phyloP scores from a whole-genome alignment of 2,797 vertebrate species.

The Limnodromus scolopaceus region DNA sequence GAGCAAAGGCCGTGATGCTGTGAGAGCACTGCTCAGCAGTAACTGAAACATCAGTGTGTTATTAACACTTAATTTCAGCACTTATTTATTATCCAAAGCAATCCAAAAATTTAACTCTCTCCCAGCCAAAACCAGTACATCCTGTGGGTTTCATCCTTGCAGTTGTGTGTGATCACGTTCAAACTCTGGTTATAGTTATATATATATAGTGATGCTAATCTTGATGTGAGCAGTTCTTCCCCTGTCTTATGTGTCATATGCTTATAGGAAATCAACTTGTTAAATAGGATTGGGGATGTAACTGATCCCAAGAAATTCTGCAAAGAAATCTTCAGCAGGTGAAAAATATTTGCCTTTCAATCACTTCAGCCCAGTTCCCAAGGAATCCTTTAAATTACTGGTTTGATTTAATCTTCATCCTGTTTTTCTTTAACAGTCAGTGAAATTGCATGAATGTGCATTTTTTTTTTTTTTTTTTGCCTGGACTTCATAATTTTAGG shows the following conservation, averaged over 20 bases:
- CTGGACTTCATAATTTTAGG: neutral
- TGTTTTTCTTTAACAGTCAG: neutral
- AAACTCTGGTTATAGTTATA: neutral
- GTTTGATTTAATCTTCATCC: neutral
- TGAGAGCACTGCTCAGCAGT: neutral
- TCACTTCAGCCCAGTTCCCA: neutral
- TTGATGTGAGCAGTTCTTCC: neutral
- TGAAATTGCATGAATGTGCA: neutral
- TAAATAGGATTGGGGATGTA: neutral
- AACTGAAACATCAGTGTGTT: neutral
- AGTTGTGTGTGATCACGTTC: neutral
- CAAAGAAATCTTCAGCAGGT: neutral
- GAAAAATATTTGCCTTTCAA: neutral
- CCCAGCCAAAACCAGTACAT: neutral
- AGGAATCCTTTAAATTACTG: neutral
- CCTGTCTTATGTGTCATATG: neutral
- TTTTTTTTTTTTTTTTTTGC: rapidly evolving
- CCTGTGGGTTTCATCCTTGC: neutral
- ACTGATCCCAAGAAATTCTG: neutral
- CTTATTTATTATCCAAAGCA: too few species aligned
- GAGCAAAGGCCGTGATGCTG: neutral
- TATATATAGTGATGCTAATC: neutral
- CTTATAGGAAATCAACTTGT: neutral
- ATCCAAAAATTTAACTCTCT: too few species aligned
- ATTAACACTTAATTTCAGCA: neutral